Percentiles rank a stretch among this genome's conserved stretches.
Conservation (phyloP, 2,797 vertebrate species). For the Sebastes minor region DNA sequence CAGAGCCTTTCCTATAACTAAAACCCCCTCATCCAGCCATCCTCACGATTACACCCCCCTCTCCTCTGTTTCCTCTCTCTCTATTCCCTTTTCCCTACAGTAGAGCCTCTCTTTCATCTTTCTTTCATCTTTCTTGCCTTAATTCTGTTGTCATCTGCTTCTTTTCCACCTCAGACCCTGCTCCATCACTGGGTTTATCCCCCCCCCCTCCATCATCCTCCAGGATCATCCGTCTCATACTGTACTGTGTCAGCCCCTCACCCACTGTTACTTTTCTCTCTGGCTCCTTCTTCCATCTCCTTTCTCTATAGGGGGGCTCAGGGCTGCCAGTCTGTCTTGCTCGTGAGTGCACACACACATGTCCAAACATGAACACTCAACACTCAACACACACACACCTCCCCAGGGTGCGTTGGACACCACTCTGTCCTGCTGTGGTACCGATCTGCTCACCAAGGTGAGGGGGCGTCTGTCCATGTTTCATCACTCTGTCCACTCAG, state of each 20-base stretch:
- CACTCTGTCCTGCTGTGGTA: conserved; percentile 66
- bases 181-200: neutral
- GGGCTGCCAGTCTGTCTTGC: conserved; percentile 59
- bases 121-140: conserved; percentile 43
- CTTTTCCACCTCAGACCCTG: neutral
- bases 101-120: conserved; percentile 47
- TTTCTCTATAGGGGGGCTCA: conserved; percentile 47
- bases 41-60: conserved; percentile 8
- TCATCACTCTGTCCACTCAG: conserved; percentile 68
- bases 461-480: conserved; percentile 69
- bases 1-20: neutral
- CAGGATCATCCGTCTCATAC: neutral
- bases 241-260: conserved; percentile 46
- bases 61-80: neutral
- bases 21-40: neutral
- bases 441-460: conserved; percentile 79
- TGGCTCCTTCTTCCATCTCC: conserved; percentile 33
- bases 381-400: conserved; percentile 23
- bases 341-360: conserved; percentile 20
- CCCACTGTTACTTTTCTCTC: conserved; percentile 22
- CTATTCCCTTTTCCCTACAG: conserved; percentile 21
- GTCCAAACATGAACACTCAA: neutral
- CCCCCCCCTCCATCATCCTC: neutral
- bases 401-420: conserved; percentile 62
- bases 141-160: conserved; percentile 21